Percentiles rank a stretch among this genome's conserved stretches.
Conservation (phyloP, 1,140 invertebrate species). For the Hirudo medicinalis region DNA sequence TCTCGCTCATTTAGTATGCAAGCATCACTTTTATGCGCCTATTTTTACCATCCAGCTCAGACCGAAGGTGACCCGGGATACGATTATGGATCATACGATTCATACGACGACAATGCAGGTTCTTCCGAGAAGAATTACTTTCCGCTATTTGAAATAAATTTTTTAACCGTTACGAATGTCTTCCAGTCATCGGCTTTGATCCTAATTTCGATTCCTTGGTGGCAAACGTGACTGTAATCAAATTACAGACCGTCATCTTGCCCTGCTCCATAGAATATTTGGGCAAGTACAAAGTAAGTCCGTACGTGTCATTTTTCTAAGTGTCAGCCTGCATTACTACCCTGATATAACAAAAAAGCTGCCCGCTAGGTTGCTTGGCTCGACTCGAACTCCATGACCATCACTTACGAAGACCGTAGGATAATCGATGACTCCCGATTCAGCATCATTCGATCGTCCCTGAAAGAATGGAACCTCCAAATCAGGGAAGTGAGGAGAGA, state of each 20-base stretch:
- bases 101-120: conserved; percentile 12
- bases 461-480: conserved; percentile 34
- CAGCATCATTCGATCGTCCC: conserved; percentile 4
- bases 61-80: conserved; percentile 18
- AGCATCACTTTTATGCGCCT: too few species aligned
- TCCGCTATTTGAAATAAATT: neutral
- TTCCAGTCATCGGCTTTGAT: conserved; percentile 23
- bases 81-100: conserved; percentile 12
- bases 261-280: conserved; percentile 88
- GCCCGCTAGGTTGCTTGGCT: conserved; percentile 33
- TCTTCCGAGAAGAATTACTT: neutral
- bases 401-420: conserved; percentile 30
- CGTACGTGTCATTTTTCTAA: too few species aligned
- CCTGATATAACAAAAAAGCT: too few species aligned
- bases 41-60: conserved; percentile 15
- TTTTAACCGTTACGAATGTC: neutral
- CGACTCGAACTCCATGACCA: conserved; percentile 28
- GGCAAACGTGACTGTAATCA: conserved; percentile 78
- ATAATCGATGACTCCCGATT: conserved; percentile 30
- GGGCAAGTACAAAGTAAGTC: conserved; percentile 42
- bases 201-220: conserved; percentile 67
- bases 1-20: too few species aligned
- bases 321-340: too few species aligned
- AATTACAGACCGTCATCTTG: conserved; percentile 71
- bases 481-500: conserved; percentile 29